Conservation (phyloP, 64 coral and sea anemone genomes). For the Trachythela sp. region DNA sequence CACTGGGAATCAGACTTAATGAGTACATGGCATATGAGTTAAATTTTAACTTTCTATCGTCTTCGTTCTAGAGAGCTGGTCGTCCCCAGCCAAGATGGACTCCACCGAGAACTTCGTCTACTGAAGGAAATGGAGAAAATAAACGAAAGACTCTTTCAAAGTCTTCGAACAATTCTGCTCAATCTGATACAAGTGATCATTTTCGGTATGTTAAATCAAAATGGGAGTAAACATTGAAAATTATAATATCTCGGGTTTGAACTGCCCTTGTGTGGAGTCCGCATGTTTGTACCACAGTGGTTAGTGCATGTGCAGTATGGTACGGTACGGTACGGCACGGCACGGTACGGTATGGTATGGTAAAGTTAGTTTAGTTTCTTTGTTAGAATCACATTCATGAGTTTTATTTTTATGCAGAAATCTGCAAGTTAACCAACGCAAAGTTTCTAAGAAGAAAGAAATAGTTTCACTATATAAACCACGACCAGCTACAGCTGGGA, state of each 20-base stretch:
- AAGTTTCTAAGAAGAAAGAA: not conserved
- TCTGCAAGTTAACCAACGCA: not conserved
- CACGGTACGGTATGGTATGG: too few relatives aligned
- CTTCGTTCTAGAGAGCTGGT: not conserved
- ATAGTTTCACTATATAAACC: not conserved
- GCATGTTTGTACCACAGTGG: too few relatives aligned
- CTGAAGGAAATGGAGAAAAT: not conserved
- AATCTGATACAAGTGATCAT: not conserved
- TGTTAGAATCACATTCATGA: not conserved
- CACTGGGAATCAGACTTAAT: too few relatives aligned
- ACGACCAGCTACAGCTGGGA: not conserved
- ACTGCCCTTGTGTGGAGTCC: too few relatives aligned
- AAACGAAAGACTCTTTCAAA: not conserved
- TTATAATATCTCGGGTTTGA: too few relatives aligned
- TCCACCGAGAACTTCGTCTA: not conserved
- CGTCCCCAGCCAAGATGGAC: not conserved
- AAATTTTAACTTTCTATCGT: too few relatives aligned
- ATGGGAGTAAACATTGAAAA: too few relatives aligned
- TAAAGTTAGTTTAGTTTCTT: not conserved
- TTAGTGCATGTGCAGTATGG: too few relatives aligned
- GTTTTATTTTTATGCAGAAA: not conserved
- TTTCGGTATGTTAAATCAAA: not conserved
- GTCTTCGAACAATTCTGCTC: constrained; percentile 1
- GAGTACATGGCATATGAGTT: too few relatives aligned
- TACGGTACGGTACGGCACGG: too few relatives aligned